Base-by-base conservation (phyloP, 2,797 vertebrate genomes). In the Neostethus bicornis region DNA sequence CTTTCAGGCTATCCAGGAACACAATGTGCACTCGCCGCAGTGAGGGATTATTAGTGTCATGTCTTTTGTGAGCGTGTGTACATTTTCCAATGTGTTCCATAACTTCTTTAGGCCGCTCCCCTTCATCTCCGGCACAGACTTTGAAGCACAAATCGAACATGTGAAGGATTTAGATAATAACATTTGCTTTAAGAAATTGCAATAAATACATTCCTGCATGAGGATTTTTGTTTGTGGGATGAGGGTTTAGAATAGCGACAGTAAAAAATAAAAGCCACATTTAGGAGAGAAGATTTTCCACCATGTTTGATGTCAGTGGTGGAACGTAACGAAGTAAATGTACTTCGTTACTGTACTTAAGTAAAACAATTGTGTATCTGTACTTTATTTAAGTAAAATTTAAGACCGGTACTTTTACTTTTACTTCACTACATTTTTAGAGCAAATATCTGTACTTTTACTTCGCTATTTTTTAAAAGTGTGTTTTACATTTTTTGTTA, bases 41-140 rank as follows among this genome's bases (percentile, higher is more conserved):
- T 23, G 13, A 53, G 59, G 55, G 74, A 85, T 81, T 81, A 75
- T 35, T 67, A 71, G 13, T 51, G 45, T 70, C 67, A 57, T 54
- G 52, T 62, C 21, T 35, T 43, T 10, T 55, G 20, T 24, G 10
- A 51, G 24, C 47, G 8, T 39, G 3, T 45, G 21, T 44, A 6
- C 48, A 25, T n/a, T 20, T 47, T 31, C 57, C 10, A 56, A n/a
- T 45, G 3, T 56, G 26, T 59, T 48, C 21, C 56, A n/a, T 51
- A 51, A 67, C 45, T 71, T 79, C 31, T 23, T 49, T 48, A 50
- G 42, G 29, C 56, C 60, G 7, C 38, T 50, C 29, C 24, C 43
- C 51, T 38, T 19, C 35, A 42, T 19, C 51, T 57, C 31, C 0
- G 43, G 11, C 42, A 16, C 29, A 38, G 41, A 44, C 50, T 60